A percentile compares a stretch with the other conserved stretches of the same genome.
Evolutionary conservation across 2,797 vertebrate genomes (phyloP).

Genomic region (Darevskia mixta): DNA sequence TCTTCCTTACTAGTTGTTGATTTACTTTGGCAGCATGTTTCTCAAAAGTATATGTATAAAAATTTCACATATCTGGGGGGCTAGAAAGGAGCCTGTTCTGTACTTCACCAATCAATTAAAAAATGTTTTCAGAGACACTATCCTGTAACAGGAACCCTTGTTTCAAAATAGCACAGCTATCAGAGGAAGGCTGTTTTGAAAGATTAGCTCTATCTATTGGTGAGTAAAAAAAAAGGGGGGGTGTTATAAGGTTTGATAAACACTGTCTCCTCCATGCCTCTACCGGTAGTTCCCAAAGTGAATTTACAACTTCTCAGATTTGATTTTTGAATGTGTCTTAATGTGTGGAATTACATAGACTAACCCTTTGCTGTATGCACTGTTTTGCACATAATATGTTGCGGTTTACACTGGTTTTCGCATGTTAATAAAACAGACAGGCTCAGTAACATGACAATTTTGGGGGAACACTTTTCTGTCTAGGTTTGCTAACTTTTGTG

Average conservation of each 20-base stretch:
- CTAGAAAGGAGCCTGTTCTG: constrained; percentile 58
- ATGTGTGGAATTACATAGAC: constrained; percentile 57
- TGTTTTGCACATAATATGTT: constrained; percentile 57
- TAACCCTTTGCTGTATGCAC: constrained; percentile 60
- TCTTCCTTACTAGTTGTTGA: constrained; percentile 62
- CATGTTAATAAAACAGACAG: constrained; percentile 59
- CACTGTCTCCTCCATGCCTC: constrained; percentile 41
- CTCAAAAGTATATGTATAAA: constrained; percentile 64
- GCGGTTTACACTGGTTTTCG: constrained; percentile 58
- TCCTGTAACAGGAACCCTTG: background rate
- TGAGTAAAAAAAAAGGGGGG: constrained; percentile 45
- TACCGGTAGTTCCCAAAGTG: constrained; percentile 55
- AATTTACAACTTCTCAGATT: constrained; percentile 63
- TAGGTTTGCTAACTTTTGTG: constrained; percentile 61
- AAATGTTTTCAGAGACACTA: constrained; percentile 31
- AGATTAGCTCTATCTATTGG: constrained; percentile 21
- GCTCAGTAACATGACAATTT: constrained; percentile 36
- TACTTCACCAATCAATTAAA: constrained; percentile 49
- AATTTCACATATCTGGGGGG: constrained; percentile 62
- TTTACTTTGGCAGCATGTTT: constrained; percentile 64
- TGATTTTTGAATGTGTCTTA: constrained; percentile 56
- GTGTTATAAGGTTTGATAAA: constrained; percentile 24
- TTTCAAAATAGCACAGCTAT: constrained; percentile 28
- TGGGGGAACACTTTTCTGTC: constrained; percentile 50
- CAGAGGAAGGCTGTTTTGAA: constrained; percentile 29